Evolutionary conservation across 2,113 vertebrate genomes (phyloP).

Genomic region (Oxyura jamaicensis): DNA sequence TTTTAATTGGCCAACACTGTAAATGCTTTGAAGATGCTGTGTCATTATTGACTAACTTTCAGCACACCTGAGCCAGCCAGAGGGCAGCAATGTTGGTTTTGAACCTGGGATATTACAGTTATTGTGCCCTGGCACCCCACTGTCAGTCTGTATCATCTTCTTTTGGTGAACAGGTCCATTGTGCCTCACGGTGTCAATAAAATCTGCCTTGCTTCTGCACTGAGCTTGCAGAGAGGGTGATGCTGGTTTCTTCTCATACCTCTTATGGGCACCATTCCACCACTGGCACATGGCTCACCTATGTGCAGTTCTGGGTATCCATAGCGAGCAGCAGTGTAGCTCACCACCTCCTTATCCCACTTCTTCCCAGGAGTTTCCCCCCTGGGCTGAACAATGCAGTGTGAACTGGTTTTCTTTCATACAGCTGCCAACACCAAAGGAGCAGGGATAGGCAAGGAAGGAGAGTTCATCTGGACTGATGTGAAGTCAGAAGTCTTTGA

Average conservation of each 20-base stretch:
- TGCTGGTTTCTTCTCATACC: neutral
- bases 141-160: neutral
- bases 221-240: neutral
- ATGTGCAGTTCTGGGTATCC: neutral
- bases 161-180: neutral
- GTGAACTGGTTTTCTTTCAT: neutral
- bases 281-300: neutral
- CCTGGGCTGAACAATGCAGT: neutral
- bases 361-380: neutral
- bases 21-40: conserved; percentile 59
- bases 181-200: neutral
- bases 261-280: neutral
- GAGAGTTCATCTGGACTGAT: neutral
- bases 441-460: neutral
- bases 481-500: neutral
- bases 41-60: conserved; percentile 63
- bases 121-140: neutral
- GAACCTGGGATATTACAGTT: neutral
- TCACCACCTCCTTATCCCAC: neutral
- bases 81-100: conserved; percentile 12
- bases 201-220: neutral
- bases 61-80: conserved; percentile 55
- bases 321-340: neutral
- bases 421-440: neutral
- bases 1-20: conserved; percentile 51